phyloP scores from a whole-genome alignment of 2,888 invertebrate species.

The Drosophila paramelanica region DNA sequence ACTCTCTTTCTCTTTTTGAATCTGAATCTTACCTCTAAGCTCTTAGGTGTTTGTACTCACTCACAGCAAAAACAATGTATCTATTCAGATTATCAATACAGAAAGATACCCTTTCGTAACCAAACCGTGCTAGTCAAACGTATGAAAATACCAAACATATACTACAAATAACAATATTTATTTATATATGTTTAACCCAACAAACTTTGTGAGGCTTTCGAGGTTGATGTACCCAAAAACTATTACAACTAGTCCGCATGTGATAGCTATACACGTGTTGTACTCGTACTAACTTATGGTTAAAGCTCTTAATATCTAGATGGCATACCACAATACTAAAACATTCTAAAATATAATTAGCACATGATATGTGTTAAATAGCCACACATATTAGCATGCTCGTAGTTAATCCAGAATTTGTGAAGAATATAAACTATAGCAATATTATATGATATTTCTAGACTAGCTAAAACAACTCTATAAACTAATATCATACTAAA shows the following conservation, averaged over 20 bases:
- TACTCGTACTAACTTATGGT: constrained; percentile 34
- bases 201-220: constrained; percentile 55
- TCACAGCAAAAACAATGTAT: constrained; percentile 26
- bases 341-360: constrained; percentile 1
- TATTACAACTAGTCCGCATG: constrained; percentile 71
- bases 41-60: constrained; percentile 40
- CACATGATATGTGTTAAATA: constrained; percentile 12
- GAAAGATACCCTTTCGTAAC: constrained; percentile 32
- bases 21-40: constrained; percentile 53
- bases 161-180: constrained; percentile 3
- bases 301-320: constrained; percentile 33
- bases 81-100: constrained; percentile 36
- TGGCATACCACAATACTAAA: constrained; percentile 24
- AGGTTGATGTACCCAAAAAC: constrained; percentile 37
- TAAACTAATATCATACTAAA: constrained; percentile 13
- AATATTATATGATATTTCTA: constrained; percentile 72
- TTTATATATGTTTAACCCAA: constrained; percentile 31
- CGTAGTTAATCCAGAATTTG: constrained; percentile 37
- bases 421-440: constrained; percentile 61
- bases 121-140: constrained; percentile 68
- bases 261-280: constrained; percentile 58
- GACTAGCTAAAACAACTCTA: constrained; percentile 21
- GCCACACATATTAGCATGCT: constrained; percentile 6
- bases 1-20: constrained; percentile 39
- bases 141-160: constrained; percentile 46